Evolutionary conservation across 1,140 invertebrate genomes (phyloP).

Genomic region (Cyclina sinensis): DNA sequence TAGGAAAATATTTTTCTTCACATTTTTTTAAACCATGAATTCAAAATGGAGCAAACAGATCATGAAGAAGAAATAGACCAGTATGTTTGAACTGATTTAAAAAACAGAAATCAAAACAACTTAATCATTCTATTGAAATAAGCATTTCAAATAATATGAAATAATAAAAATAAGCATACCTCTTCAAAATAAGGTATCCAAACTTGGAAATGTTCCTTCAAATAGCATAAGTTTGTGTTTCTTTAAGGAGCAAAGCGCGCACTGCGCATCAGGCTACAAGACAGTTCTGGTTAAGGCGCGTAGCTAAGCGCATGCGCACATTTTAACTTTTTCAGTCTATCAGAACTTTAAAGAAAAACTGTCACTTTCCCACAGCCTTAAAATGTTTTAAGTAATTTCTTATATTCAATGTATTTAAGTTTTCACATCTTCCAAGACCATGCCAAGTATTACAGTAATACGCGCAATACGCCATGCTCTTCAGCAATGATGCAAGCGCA

Average conservation of each 20-base stretch:
- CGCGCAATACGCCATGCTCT: slow-evolving; percentile 7
- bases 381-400: background rate
- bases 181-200: background rate
- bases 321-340: background rate
- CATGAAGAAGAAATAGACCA: no score
- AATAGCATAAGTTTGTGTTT: no score
- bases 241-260: slow-evolving; percentile 6
- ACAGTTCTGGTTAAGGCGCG: slow-evolving; percentile 3
- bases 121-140: no score
- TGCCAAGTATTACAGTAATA: background rate
- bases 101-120: no score
- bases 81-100: no score
- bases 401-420: no score
- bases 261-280: background rate
- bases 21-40: no score
- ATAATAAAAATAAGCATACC: background rate
- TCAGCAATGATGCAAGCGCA: background rate
- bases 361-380: background rate
- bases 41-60: no score
- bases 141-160: background rate
- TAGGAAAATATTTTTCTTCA: no score
- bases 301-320: slow-evolving; percentile 27
- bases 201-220: background rate
- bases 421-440: no score
- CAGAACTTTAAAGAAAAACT: background rate